Percentiles rank a stretch among this genome's conserved stretches.
Evolutionary conservation across 1,140 invertebrate species (phyloP).

Genomic region (Aricia agestis): DNA sequence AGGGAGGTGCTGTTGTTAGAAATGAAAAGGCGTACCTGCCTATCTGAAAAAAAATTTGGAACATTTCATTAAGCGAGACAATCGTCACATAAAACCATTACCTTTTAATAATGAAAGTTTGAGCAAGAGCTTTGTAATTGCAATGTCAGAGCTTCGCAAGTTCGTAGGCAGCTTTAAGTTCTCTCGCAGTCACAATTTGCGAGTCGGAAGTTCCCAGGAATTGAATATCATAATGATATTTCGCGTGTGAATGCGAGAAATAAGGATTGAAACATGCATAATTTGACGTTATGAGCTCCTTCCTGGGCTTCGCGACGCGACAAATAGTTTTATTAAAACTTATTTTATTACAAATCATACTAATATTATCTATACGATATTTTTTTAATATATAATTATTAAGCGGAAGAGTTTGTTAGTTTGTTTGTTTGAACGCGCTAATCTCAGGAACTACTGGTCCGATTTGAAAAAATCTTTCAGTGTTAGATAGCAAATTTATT

Average conservation of each 20-base stretch:
- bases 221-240: slow-evolving; percentile 6
- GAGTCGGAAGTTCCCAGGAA: neutral
- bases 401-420: too few species aligned
- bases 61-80: neutral
- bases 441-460: too few species aligned
- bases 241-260: neutral
- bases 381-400: too few species aligned
- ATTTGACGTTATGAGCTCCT: neutral
- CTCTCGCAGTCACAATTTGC: slow-evolving; percentile 3
- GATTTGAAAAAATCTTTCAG: too few species aligned
- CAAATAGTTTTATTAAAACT: too few species aligned
- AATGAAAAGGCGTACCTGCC: too few species aligned
- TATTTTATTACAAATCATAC: too few species aligned
- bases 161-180: slow-evolving; percentile 11
- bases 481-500: too few species aligned
- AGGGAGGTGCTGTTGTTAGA: too few species aligned
- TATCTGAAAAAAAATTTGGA: too few species aligned
- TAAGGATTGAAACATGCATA: neutral
- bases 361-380: too few species aligned
- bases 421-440: too few species aligned
- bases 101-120: slow-evolving; percentile 8
- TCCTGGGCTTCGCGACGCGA: neutral
- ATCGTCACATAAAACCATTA: neutral
- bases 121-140: slow-evolving; percentile 13
- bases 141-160: slow-evolving; percentile 11